Percentiles rank a stretch among this genome's conserved stretches.
Conservation (phyloP, 2,113 vertebrate species). For the Lepisosteus osseus region DNA sequence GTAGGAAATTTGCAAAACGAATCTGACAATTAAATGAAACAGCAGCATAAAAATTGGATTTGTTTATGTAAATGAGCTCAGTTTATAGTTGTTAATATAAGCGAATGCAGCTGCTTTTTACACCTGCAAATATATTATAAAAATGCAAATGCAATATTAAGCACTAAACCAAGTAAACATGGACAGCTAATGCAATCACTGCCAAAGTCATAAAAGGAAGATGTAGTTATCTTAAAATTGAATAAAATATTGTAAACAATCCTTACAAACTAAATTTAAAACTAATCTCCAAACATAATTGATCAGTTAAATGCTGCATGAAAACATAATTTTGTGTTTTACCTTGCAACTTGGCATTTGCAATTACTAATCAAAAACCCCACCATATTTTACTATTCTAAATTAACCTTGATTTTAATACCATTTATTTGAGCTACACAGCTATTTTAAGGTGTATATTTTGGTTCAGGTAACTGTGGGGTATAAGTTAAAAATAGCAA, state of each 20-base stretch:
- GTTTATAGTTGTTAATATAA: background rate
- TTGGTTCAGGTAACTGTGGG: too few species aligned
- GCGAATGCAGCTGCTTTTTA: background rate
- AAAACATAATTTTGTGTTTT: background rate
- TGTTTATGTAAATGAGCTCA: background rate
- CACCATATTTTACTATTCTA: too few species aligned
- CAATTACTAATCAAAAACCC: too few species aligned
- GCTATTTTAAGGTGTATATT: too few species aligned
- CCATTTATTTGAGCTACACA: too few species aligned
- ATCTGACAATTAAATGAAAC: background rate
- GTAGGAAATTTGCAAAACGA: background rate
- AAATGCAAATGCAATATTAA: slow-evolving; percentile 6
- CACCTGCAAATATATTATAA: background rate
- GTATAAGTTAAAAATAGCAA: too few species aligned
- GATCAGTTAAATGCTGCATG: background rate
- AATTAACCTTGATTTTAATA: too few species aligned
- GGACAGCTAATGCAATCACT: slow-evolving; percentile 1
- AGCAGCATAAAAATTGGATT: background rate
- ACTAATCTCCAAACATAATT: background rate
- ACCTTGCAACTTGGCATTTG: background rate
- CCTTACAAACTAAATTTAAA: slow-evolving; percentile 1
- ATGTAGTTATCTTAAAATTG: background rate
- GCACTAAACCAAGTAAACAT: background rate
- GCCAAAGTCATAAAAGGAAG: background rate
- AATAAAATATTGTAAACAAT: background rate